Evolutionary conservation across 2,797 vertebrate species (phyloP), one percentile per base, ranked within the genome.

Genomic region (Eutrigla gurnardus): DNA sequence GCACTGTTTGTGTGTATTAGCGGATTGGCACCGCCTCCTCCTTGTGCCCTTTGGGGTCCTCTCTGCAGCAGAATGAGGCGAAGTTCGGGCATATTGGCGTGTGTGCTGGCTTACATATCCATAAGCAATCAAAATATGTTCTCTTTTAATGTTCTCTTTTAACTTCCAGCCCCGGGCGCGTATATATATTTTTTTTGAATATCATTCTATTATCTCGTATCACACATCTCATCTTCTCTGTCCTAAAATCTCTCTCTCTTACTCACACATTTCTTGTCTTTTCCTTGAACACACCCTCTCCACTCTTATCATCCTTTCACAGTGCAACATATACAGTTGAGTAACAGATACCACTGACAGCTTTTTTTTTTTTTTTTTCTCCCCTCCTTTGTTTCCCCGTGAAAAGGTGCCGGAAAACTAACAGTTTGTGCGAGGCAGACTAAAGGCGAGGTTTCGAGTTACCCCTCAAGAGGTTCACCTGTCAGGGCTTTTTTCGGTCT

Each of bases 141-240:
- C 80, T 67, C 81, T 89, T 90, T 85, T 88, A 89, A 86, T 91
- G 83, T 81, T 89, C 83, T 80, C 80, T 87, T 90, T 85, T 85
- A 88, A 90, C 86, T 82, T 78, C 17, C 78, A 75, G 90, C 91
- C 90, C 39, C 77, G 35, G 90, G 92, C 77, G 35, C 90, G 92
- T 86, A 69, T 73, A 78, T 82, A 90, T 92, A 1, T 25, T 25
- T 82, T 90, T 92, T 92, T 89, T 87, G 75, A 89, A 90, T 90
- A 89, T 88, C 86, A 86, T 86, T 90, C 84, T 87, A 89, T 91
- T 92, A 91, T 93, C 91, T 89, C 80, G 70, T 89, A 92, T 91
- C 91, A 83, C 75, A 88, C 82, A 89, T 93, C 88, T 92, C 77
- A 90, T 92, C 91, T 90, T 54, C 77, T 80, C 76, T 88, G 89